phyloP scores from a whole-genome alignment of 2,797 vertebrate species.

The Diplodus puntazzo region DNA sequence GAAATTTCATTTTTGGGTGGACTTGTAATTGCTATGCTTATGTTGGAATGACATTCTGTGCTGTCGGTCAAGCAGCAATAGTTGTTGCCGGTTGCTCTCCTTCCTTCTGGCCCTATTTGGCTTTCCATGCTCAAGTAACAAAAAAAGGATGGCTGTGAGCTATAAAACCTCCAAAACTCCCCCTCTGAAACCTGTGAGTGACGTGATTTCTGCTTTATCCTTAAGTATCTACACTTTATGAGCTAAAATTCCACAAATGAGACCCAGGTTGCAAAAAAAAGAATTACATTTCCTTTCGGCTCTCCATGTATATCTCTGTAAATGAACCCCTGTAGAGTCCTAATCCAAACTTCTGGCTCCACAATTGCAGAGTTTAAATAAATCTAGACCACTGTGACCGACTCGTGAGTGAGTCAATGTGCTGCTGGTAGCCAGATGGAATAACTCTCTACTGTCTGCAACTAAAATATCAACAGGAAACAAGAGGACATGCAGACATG shows the following conservation, averaged over 20 bases:
- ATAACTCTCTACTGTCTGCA: conserved; percentile 35
- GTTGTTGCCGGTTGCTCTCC: not conserved
- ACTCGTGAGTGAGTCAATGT: conserved; percentile 31
- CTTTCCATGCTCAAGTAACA: not conserved
- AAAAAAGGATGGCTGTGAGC: not conserved
- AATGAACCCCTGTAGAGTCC: conserved; percentile 37
- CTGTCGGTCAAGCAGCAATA: not conserved
- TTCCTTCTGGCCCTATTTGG: conserved; percentile 1
- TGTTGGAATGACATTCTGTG: not conserved
- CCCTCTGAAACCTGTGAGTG: conserved; percentile 2
- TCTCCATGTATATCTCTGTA: conserved; percentile 15
- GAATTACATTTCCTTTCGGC: conserved; percentile 15
- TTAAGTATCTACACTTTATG: conserved; percentile 32
- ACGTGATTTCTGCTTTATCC: conserved; percentile 12
- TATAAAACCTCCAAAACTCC: conserved; percentile 16
- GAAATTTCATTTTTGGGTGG: too few relatives aligned
- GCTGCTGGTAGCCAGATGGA: conserved; percentile 59
- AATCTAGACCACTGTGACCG: conserved; percentile 38
- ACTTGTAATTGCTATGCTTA: not conserved
- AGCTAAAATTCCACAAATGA: conserved; percentile 24
- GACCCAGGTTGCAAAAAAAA: conserved; percentile 12
- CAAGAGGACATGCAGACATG: conserved; percentile 31
- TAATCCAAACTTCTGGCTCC: conserved; percentile 31
- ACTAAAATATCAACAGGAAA: conserved; percentile 39
- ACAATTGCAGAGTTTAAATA: conserved; percentile 30